Conservation (phyloP, 2,113 vertebrate genomes). For the Coptodon bakossiorum region DNA sequence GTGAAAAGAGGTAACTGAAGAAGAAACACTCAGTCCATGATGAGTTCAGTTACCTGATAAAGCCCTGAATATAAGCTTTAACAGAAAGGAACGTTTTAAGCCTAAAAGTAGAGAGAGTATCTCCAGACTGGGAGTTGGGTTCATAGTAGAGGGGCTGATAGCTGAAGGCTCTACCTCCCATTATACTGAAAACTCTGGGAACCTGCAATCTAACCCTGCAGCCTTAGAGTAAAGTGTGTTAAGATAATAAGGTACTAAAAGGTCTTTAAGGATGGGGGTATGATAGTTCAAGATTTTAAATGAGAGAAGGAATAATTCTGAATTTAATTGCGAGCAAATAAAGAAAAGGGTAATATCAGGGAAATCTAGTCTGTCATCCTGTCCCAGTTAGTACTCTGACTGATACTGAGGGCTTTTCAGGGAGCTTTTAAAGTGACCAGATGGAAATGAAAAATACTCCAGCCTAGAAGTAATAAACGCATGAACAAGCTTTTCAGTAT, state of each 20-base stretch:
- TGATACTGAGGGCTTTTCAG: neutral
- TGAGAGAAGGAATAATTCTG: neutral
- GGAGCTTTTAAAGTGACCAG: neutral
- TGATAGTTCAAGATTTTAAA: neutral
- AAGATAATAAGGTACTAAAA: neutral
- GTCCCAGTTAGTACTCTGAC: neutral
- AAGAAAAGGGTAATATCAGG: neutral
- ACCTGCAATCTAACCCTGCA: neutral
- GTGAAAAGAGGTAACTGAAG: neutral
- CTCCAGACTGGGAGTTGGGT: neutral
- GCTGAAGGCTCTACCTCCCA: neutral
- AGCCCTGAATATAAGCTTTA: neutral
- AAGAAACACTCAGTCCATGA: neutral
- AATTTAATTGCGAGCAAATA: neutral
- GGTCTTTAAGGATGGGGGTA: neutral
- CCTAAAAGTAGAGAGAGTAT: neutral
- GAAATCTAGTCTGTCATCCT: neutral
- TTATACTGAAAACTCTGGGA: neutral
- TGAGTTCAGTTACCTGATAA: neutral
- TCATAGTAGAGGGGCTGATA: neutral
- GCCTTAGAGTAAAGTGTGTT: neutral
- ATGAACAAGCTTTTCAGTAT: neutral
- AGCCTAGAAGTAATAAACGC: rapidly evolving
- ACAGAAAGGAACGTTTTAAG: neutral
- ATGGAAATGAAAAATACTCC: neutral